Evolutionary conservation across 2,113 vertebrate species (phyloP), one percentile per base, ranked within the genome.

Genomic region (Trachemys scripta): DNA sequence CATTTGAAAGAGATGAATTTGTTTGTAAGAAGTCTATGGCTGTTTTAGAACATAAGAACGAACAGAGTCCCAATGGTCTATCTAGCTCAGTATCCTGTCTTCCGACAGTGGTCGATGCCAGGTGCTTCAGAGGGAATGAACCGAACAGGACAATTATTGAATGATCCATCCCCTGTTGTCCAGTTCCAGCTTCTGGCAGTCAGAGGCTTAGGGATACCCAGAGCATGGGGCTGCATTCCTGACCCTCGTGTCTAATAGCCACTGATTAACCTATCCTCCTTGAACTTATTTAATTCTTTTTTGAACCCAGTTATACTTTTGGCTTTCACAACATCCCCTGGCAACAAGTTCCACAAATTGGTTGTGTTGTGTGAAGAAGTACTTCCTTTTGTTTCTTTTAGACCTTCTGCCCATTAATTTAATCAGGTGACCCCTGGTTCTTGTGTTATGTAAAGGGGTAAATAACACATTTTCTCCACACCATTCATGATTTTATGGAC

Each of bases 1-100:
- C n/a, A 0, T 97, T 96, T 92, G 93, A 97, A 97, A 95, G 87
- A 90, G 88, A 78, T 69, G 53, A 91, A 91, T 88, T 96, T 95
- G 95, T 95, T 98, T 97, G 93, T 80, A 29, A 90, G 94, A 94
- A 87, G 93, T 90, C 90, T 93, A 93, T 3, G 90, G 94, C 10
- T 1, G 84, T 95, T 95, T 35, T 69, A n/a, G 16, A n/a, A 69
- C 31, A 19, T 69, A n/a, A 69, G 62, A n/a, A n/a, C 4, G 8
- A 35, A 16, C 31, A 69, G n/a, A 17, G 7, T 17, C 19, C 31
- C 62, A 35, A 8, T 69, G 62, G 62, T 35, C 31, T 8, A 17
- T 19, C 14, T 69, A 69, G 62, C 16, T n/a, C 31, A n/a, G 62
- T 69, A n/a, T 69, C 31, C 31, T 19, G 16, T 69, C 62, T 69